Percentiles rank a stretch among this genome's conserved stretches.
Conservation (phyloP, 2,113 vertebrate species). For the Chlamydotis undulata region DNA sequence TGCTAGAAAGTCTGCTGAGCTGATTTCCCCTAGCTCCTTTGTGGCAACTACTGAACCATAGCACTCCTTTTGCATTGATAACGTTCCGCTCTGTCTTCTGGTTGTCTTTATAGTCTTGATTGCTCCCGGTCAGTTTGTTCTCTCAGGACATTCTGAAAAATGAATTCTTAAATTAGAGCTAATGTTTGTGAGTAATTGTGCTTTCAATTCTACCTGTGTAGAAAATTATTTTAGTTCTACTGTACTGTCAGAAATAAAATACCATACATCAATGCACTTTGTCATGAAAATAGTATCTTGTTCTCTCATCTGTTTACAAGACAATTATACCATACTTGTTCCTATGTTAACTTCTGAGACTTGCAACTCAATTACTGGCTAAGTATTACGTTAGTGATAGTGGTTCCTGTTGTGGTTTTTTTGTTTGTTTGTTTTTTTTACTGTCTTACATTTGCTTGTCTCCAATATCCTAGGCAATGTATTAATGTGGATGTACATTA, state of each 20-base stretch:
- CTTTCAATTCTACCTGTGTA: neutral
- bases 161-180: neutral
- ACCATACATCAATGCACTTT: neutral
- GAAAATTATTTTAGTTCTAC: neutral
- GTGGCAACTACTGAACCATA: neutral
- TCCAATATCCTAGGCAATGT: neutral
- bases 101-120: neutral
- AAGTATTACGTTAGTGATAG: neutral
- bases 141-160: neutral
- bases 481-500: neutral
- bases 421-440: neutral
- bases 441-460: neutral
- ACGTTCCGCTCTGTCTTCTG: neutral
- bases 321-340: neutral
- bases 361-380: neutral
- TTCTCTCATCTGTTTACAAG: neutral
- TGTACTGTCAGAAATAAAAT: neutral
- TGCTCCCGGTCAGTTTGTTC: neutral
- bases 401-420: rapidly evolving
- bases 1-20: neutral
- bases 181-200: neutral
- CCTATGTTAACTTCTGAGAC: neutral
- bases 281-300: neutral
- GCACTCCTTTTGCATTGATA: neutral
- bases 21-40: neutral